Percentiles rank a stretch among this genome's conserved stretches.
Conservation (phyloP, 2,113 vertebrate genomes). For the Thomomys bottae region DNA sequence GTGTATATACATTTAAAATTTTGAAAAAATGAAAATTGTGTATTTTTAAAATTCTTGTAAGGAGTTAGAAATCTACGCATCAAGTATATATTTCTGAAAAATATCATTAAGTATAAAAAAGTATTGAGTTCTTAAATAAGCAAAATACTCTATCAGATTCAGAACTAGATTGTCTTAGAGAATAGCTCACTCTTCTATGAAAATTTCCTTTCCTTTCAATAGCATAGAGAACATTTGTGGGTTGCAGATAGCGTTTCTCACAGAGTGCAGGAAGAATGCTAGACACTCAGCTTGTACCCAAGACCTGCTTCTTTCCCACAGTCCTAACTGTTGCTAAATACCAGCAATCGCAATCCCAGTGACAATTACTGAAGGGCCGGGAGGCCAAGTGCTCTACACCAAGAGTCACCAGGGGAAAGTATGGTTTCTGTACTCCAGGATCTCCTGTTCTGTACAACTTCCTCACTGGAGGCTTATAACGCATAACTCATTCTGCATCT, state of each 20-base stretch:
- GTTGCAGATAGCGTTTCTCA: neutral
- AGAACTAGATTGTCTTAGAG: neutral
- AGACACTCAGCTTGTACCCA: neutral
- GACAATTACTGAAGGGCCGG: neutral
- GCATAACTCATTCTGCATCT: slow-evolving; percentile 39
- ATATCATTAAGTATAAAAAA: neutral
- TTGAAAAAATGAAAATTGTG: slow-evolving; percentile 46
- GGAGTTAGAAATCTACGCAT: slow-evolving; percentile 51
- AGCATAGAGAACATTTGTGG: slow-evolving; percentile 21
- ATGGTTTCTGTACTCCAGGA: neutral
- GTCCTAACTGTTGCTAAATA: neutral
- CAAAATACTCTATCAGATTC: neutral
- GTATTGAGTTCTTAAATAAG: slow-evolving; percentile 26
- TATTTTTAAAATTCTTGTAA: slow-evolving; percentile 1
- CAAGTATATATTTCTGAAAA: slow-evolving; percentile 42
- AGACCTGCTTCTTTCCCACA: neutral
- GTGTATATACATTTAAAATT: slow-evolving; percentile 34
- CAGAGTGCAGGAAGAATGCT: neutral
- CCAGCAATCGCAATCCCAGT: neutral
- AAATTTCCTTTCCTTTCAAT: slow-evolving; percentile 20
- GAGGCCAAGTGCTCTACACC: neutral
- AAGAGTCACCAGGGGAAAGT: neutral
- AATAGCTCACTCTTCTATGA: neutral
- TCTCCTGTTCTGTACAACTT: neutral
- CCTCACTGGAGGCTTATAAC: neutral